Conservation (phyloP, 2,888 invertebrate genomes). For the Vandiemenella viatica region DNA sequence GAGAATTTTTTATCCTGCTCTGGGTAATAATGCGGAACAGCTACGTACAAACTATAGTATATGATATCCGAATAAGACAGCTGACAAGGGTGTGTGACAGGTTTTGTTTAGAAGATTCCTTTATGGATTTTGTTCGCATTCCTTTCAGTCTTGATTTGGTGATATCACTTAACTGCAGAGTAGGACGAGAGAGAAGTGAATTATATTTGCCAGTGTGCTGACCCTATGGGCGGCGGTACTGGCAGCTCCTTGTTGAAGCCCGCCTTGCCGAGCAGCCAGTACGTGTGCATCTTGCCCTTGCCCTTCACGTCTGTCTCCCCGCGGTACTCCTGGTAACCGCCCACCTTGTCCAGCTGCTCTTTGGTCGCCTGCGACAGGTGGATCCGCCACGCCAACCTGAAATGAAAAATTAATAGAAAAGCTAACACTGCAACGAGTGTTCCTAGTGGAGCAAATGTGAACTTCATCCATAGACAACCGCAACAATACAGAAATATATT, state of each 20-base stretch:
- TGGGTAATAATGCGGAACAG: no score
- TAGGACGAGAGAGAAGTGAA: conserved; percentile 2
- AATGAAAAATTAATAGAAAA: no score
- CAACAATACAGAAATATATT: no score
- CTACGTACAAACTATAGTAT: no score
- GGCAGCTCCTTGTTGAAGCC: conserved; percentile 72
- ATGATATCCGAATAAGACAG: no score
- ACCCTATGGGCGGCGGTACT: conserved; percentile 64
- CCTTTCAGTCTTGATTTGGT: neutral
- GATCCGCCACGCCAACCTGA: conserved; percentile 81
- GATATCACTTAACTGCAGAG: neutral
- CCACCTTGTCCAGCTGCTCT: conserved; percentile 56
- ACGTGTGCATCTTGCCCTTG: conserved; percentile 76
- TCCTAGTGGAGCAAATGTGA: no score
- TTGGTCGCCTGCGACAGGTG: conserved; percentile 78
- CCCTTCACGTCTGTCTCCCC: conserved; percentile 81
- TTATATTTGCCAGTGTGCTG: conserved; percentile 30
- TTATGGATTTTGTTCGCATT: neutral
- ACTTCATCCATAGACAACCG: no score
- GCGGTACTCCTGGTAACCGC: conserved; percentile 69
- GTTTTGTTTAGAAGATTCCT: no score
- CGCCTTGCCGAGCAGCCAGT: conserved; percentile 74
- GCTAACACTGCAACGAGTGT: no score
- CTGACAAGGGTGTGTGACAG: no score
- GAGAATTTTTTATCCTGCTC: no score